A percentile compares a stretch with the other conserved stretches of the same genome.
Conservation (phyloP, 2,797 vertebrate species). For the Phoxinus dragarum region DNA sequence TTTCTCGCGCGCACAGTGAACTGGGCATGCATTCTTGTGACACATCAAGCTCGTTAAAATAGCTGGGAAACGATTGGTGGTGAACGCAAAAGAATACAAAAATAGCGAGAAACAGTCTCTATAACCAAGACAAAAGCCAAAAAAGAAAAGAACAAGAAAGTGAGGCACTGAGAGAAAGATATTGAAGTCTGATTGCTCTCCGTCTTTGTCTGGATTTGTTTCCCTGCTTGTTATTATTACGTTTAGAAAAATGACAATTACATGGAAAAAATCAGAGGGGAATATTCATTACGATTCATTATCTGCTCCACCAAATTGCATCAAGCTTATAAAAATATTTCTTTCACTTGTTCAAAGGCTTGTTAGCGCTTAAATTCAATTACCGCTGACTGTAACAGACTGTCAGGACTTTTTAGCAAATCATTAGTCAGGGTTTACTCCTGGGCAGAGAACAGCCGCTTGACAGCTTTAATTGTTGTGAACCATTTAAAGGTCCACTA, state of each 20-base stretch:
- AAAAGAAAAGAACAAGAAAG: constrained; percentile 54
- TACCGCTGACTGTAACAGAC: constrained; percentile 85
- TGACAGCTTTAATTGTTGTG: constrained; percentile 89
- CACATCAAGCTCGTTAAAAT: constrained; percentile 77
- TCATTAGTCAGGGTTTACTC: constrained; percentile 86
- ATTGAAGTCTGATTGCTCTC: constrained; percentile 60
- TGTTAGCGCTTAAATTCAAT: constrained; percentile 88
- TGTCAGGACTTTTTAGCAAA: constrained; percentile 89
- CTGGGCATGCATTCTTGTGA: constrained; percentile 60
- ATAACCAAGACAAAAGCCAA: constrained; percentile 55
- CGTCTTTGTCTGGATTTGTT: constrained; percentile 60
- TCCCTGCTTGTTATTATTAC: constrained; percentile 66
- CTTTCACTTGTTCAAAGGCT: constrained; percentile 87
- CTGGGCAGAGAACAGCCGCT: constrained; percentile 71
- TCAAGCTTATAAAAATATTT: constrained; percentile 88
- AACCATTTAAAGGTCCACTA: constrained; percentile 86
- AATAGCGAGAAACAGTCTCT: constrained; percentile 62
- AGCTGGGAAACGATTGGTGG: constrained; percentile 66
- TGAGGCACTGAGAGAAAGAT: constrained; percentile 58
- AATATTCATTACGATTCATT: constrained; percentile 81
- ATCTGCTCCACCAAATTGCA: constrained; percentile 83
- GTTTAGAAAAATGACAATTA: constrained; percentile 67
- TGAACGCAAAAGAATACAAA: constrained; percentile 68
- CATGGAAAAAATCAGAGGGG: constrained; percentile 68
- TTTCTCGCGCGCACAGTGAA: constrained; percentile 53